Evolutionary conservation across 1,140 invertebrate genomes (phyloP).

Genomic region (Patella vulgata): DNA sequence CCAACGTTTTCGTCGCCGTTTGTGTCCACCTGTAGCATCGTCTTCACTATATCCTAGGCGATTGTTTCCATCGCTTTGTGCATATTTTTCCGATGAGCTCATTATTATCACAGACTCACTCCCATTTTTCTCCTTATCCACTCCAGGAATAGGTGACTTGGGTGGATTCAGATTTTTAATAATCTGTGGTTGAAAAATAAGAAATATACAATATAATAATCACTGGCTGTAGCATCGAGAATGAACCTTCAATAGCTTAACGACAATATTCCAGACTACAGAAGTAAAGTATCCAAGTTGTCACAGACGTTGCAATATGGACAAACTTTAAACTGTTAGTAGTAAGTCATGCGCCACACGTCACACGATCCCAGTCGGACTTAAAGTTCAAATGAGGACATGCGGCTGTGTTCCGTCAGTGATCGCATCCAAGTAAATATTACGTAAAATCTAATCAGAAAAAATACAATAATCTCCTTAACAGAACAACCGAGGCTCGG

Average conservation of each 20-base stretch:
- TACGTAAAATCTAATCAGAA: conserved; percentile 18
- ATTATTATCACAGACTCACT: conserved; percentile 4
- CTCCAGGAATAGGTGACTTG: conserved; percentile 10
- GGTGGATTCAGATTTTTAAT: conserved; percentile 25
- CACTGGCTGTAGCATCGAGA: too few relatives aligned
- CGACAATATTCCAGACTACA: too few relatives aligned
- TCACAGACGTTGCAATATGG: too few relatives aligned
- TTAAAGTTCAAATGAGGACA: too few relatives aligned
- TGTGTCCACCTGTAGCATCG: not conserved
- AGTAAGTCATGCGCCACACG: too few relatives aligned
- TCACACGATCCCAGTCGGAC: too few relatives aligned
- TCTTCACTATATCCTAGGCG: conserved; percentile 2
- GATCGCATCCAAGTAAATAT: conserved; percentile 22
- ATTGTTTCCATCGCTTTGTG: conserved; percentile 2
- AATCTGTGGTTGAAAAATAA: conserved; percentile 10
- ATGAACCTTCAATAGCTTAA: too few relatives aligned
- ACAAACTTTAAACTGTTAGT: too few relatives aligned
- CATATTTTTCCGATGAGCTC: conserved; percentile 20
- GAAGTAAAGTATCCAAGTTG: too few relatives aligned
- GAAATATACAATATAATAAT: not conserved
- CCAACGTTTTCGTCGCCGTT: conserved; percentile 15
- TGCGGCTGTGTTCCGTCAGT: not conserved
- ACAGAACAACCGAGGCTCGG: not conserved
- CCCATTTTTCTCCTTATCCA: conserved; percentile 15
- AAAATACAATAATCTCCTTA: conserved; percentile 2